Conservation (phyloP, 2,113 vertebrate species). For the Ciconia boyciana region DNA sequence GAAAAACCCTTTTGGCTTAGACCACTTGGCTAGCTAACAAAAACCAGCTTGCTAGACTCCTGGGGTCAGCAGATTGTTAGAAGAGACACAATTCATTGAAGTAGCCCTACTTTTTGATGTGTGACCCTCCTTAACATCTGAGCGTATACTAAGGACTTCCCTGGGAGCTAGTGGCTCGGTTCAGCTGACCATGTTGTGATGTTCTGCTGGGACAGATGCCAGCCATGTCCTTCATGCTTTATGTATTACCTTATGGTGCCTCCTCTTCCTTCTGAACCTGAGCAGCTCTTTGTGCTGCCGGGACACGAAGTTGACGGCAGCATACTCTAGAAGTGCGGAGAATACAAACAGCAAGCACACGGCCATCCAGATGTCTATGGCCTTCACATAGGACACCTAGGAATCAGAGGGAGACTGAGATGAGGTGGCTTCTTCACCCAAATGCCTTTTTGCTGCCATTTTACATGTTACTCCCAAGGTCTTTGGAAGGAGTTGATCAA, state of each 20-base stretch:
- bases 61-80: neutral
- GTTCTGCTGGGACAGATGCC: neutral
- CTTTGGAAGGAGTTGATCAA: neutral
- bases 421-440: neutral
- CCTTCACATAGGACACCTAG: slow-evolving; percentile 98
- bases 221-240: neutral
- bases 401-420: neutral
- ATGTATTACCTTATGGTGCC: slow-evolving; percentile 92
- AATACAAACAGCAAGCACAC: slow-evolving; percentile 98
- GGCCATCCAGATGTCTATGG: slow-evolving; percentile 99
- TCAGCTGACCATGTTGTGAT: neutral
- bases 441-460: neutral
- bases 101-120: neutral
- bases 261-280: slow-evolving; percentile 92
- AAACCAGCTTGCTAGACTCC: neutral
- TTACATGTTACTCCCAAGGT: neutral
- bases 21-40: neutral
- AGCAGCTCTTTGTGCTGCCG: slow-evolving; percentile 99
- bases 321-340: slow-evolving; percentile 95
- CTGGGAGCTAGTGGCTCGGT: neutral
- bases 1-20: neutral
- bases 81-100: neutral
- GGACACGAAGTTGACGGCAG: slow-evolving; percentile 97
- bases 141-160: neutral
- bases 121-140: neutral